Conservation (phyloP, 2,113 vertebrate species). For the Hyperoodon ampullatus region DNA sequence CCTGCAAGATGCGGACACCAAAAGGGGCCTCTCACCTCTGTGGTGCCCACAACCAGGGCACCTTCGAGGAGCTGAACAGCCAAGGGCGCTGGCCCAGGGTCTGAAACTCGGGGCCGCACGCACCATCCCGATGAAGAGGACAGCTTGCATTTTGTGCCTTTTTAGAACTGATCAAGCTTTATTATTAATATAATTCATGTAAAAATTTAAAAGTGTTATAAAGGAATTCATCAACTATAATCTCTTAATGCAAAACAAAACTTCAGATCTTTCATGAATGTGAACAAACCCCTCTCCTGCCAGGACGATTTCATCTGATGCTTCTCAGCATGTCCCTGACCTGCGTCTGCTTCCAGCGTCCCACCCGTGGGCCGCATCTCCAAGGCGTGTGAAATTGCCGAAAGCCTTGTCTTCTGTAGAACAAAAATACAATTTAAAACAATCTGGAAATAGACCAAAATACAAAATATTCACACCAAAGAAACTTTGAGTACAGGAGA, state of each 20-base stretch:
- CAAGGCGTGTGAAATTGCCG: conserved; percentile 66
- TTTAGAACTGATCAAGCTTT: background rate
- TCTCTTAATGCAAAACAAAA: conserved; percentile 69
- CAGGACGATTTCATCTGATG: conserved; percentile 59
- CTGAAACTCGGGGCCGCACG: too few relatives aligned
- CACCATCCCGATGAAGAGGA: fast-evolving
- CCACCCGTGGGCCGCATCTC: conserved; percentile 84
- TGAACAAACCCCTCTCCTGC: conserved; percentile 70
- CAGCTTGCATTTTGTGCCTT: background rate
- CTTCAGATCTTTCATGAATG: conserved; percentile 54
- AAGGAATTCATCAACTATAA: background rate
- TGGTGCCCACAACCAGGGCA: fast-evolving
- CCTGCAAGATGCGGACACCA: fast-evolving
- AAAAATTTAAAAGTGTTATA: conserved; percentile 29
- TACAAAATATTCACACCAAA: conserved; percentile 67
- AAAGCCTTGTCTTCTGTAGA: conserved; percentile 54
- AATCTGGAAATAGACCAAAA: conserved; percentile 43
- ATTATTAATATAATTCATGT: background rate
- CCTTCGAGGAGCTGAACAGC: background rate
- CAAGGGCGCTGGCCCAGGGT: background rate
- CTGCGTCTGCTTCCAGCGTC: conserved; percentile 84
- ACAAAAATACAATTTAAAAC: conserved; percentile 41
- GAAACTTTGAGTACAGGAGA: conserved; percentile 46
- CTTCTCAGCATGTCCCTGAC: conserved; percentile 60
- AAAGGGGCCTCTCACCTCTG: background rate